Percentiles rank a stretch among this genome's conserved stretches.
phyloP scores from a whole-genome alignment of 2,888 invertebrate species.

The Hedychridium roseum region DNA sequence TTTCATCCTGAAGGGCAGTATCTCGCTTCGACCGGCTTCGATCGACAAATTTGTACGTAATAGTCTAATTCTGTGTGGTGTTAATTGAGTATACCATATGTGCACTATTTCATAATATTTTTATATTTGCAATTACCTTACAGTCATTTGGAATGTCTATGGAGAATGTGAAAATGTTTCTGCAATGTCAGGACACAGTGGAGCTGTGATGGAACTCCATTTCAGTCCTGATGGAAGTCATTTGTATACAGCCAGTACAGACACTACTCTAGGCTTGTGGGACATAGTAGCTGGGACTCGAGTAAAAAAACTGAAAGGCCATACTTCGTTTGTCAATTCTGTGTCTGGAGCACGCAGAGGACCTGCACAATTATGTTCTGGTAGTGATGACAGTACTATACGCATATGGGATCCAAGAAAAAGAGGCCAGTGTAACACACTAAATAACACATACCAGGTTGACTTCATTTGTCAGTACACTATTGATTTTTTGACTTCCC shows the following conservation, averaged over 20 bases:
- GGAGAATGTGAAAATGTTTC: slow-evolving; percentile 98
- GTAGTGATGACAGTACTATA: slow-evolving; percentile 93
- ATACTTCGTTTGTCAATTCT: slow-evolving; percentile 79
- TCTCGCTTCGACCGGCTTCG: slow-evolving; percentile 93
- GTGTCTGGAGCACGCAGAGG: slow-evolving; percentile 83
- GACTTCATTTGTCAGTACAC: no score
- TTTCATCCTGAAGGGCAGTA: slow-evolving; percentile 97
- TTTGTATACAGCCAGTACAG: slow-evolving; percentile 91
- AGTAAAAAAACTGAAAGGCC: slow-evolving; percentile 89
- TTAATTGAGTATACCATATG: slow-evolving; percentile 4
- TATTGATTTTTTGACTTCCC: neutral
- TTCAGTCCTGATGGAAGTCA: slow-evolving; percentile 86
- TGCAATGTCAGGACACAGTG: slow-evolving; percentile 92
- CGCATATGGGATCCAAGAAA: slow-evolving; percentile 93
- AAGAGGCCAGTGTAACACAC: slow-evolving; percentile 77
- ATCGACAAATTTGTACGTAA: slow-evolving; percentile 90
- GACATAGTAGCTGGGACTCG: slow-evolving; percentile 89
- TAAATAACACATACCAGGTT: slow-evolving; percentile 79
- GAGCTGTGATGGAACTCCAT: slow-evolving; percentile 92
- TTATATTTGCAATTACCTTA: slow-evolving; percentile 47
- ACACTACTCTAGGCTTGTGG: slow-evolving; percentile 95
- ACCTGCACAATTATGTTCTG: slow-evolving; percentile 89
- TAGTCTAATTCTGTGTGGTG: neutral
- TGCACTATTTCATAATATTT: slow-evolving; percentile 27
- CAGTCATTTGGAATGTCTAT: slow-evolving; percentile 95